phyloP scores from a whole-genome alignment of 2,113 vertebrate genomes.

The Gorsachius goisagi region DNA sequence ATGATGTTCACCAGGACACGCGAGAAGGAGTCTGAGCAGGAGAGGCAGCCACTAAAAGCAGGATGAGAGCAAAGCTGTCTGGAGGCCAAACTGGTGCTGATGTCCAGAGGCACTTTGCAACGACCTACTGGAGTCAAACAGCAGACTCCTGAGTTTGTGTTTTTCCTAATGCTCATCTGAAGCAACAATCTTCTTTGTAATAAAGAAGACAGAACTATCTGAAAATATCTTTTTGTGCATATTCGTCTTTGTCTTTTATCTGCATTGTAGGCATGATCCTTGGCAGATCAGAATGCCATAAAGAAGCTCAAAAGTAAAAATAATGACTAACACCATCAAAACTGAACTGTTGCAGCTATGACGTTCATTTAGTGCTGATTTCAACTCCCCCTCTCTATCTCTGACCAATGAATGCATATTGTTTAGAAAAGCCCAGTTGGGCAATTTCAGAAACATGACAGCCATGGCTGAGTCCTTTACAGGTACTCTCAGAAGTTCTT shows the following conservation, averaged over 20 bases:
- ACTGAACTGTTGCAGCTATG: neutral
- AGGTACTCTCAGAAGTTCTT: neutral
- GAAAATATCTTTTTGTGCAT: neutral
- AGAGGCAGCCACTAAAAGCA: neutral
- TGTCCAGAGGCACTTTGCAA: neutral
- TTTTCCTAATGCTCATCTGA: neutral
- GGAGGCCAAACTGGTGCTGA: neutral
- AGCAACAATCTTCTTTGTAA: neutral
- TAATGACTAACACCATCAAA: neutral
- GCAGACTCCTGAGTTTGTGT: neutral
- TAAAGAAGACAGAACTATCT: neutral
- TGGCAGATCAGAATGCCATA: neutral
- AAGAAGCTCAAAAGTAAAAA: neutral
- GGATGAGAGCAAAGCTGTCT: neutral
- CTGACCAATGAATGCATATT: neutral
- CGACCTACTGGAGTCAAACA: neutral
- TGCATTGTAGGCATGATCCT: neutral
- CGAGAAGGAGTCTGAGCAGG: neutral
- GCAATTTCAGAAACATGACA: neutral
- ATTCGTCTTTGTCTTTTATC: neutral
- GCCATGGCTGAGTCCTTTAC: neutral
- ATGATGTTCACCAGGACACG: neutral
- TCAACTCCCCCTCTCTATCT: neutral
- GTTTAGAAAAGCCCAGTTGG: neutral
- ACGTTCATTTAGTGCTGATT: neutral